Conservation (phyloP, 2,888 invertebrate species). For the Embidobia sp. region DNA sequence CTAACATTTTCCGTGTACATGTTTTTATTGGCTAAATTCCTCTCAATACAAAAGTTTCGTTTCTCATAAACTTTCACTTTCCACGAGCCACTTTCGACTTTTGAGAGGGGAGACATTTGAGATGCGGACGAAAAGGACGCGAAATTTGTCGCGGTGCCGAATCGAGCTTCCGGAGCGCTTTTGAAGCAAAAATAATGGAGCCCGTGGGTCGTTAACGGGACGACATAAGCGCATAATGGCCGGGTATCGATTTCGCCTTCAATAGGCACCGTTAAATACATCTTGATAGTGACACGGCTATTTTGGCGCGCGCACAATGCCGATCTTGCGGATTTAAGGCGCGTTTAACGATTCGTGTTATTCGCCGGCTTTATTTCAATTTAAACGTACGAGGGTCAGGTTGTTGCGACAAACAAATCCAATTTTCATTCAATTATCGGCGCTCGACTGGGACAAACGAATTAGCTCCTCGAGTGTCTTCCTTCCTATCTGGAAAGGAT, state of each 20-base stretch:
- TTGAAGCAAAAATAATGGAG: constrained; percentile 28
- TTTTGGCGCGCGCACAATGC: constrained; percentile 15
- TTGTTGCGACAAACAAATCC: constrained; percentile 2
- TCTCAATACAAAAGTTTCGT: no score
- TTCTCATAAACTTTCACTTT: no score
- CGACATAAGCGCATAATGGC: constrained; percentile 25
- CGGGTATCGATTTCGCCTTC: constrained; percentile 33
- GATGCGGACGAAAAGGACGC: no score
- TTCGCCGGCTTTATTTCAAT: constrained; percentile 24
- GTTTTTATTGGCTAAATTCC: no score
- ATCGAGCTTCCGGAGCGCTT: neutral
- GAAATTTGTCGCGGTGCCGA: no score
- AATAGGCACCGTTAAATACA: constrained; percentile 36
- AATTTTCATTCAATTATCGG: constrained; percentile 4
- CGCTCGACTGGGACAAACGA: neutral
- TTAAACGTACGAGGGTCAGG: constrained; percentile 7
- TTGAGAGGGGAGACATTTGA: no score
- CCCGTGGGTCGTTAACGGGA: constrained; percentile 22
- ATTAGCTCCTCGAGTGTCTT: no score
- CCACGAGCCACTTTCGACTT: no score
- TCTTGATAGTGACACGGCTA: constrained; percentile 40
- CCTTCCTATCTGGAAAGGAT: no score
- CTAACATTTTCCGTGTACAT: no score
- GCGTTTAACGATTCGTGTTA: constrained; percentile 32
- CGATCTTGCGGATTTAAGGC: constrained; percentile 28